Evolutionary conservation across 2,113 vertebrate species (phyloP).

Genomic region (Pagrus major): DNA sequence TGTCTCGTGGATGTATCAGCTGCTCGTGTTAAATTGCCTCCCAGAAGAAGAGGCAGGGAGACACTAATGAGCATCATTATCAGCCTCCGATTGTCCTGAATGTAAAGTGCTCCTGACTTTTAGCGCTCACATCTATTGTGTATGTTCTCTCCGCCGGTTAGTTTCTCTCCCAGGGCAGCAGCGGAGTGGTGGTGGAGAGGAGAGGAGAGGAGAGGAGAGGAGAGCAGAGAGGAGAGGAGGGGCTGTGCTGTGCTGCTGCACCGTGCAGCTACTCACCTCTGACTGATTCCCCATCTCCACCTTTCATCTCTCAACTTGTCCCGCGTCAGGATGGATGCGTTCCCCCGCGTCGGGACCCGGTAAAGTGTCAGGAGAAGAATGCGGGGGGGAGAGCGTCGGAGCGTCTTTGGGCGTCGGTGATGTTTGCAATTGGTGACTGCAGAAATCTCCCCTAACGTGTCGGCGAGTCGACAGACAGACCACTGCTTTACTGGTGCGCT

Average conservation of each 20-base stretch:
- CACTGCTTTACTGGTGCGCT: slow-evolving; percentile 66
- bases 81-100: neutral
- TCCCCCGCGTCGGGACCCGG: slow-evolving; percentile 24
- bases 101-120: slow-evolving; percentile 16
- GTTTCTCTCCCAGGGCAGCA: slow-evolving; percentile 62
- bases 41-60: neutral
- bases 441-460: slow-evolving; percentile 71
- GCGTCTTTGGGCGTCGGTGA: slow-evolving; percentile 70
- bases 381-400: slow-evolving; percentile 31
- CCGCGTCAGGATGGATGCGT: slow-evolving; percentile 72
- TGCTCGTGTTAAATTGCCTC: neutral
- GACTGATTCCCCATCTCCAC: slow-evolving; percentile 55
- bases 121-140: slow-evolving; percentile 18
- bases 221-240: slow-evolving; percentile 58
- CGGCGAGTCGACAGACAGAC: slow-evolving; percentile 54
- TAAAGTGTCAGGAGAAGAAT: slow-evolving; percentile 52
- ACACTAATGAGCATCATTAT: neutral
- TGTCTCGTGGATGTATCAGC: neutral
- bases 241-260: slow-evolving; percentile 59
- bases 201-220: slow-evolving; percentile 47
- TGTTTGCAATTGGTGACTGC: slow-evolving; percentile 74
- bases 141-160: slow-evolving; percentile 26
- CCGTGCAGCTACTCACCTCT: slow-evolving; percentile 73
- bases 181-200: slow-evolving; percentile 30
- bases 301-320: slow-evolving; percentile 70